Evolutionary conservation across 30 jellyfish, hydroid and myxozoan genomes (phyloP), one percentile per base, ranked within the genome.

Genomic region (Aurelia sp.): DNA sequence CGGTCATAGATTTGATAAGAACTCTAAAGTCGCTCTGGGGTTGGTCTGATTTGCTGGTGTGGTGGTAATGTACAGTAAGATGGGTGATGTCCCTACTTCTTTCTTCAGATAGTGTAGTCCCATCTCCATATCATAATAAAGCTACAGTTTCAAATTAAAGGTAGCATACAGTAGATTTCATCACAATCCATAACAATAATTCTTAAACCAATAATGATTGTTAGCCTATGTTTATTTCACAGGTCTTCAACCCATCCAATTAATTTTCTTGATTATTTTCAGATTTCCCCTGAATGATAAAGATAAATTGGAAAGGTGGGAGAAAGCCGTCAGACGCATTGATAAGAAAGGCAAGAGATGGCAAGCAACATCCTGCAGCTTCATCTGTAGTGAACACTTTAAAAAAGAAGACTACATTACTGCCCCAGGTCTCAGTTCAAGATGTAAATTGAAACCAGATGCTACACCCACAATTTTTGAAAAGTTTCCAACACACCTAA

Each of bases 301-400:
- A 73, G 85, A 73, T 10, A 37, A 13, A 48, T 37, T 73, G 85
- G 75, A 10, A 73, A 48, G 33, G 35, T 76, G 87, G 87, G 87
- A 76, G 62, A 57, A 40, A 58, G 83, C 83, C 3, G 87, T 76
- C 60, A 57, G 68, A 61, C 62, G 83, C 19, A 58, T 52, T 1
- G 62, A 76, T 27, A 20, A 76, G 60, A 61, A 76, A 6, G 87
- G 87, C 75, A 73, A 73, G 74, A 37, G 21, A 17, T 73, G 85
- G 85, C 18, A 40, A 13, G 75, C 75, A 37, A 73, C 74, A 73
- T 33, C 75, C 35, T 73, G 2, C 74, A 73, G 85, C 74, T 73
- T 73, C 35, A 33, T 73, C 40, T 73, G 85, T 48, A 73, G 85
- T 73, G 74, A 73, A 48, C 85, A 73, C 52, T 73, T 73, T 53